phyloP scores from a whole-genome alignment of 2,888 invertebrate genomes.

The Thereva nobilitata region DNA sequence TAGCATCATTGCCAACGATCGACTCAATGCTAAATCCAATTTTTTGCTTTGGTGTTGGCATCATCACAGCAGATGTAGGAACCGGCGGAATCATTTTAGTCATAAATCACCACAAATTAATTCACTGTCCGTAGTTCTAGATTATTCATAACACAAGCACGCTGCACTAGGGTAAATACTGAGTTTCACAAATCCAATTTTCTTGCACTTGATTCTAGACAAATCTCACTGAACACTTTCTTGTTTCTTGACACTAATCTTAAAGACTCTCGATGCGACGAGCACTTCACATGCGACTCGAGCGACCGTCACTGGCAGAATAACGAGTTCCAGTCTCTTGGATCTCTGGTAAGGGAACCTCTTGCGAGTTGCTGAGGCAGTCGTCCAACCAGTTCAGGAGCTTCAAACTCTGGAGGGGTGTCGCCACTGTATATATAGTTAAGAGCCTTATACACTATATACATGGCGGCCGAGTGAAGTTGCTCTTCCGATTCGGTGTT shows the following conservation, averaged over 20 bases:
- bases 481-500: background rate
- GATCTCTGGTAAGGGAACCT: constrained; percentile 11
- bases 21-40: constrained; percentile 95
- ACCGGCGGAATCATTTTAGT: constrained; percentile 89
- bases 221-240: constrained; percentile 17
- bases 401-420: background rate
- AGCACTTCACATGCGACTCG: constrained; percentile 48
- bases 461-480: background rate
- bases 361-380: constrained; percentile 2
- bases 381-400: constrained; percentile 15
- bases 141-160: constrained; percentile 17
- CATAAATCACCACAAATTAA: constrained; percentile 51
- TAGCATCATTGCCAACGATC: constrained; percentile 75
- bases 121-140: constrained; percentile 12
- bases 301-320: constrained; percentile 57
- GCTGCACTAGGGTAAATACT: background rate
- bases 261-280: constrained; percentile 20
- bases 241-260: background rate
- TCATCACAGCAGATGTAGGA: constrained; percentile 89
- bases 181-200: constrained; percentile 3
- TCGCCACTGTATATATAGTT: background rate
- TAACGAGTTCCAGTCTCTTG: constrained; percentile 44
- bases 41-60: constrained; percentile 87
- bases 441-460: constrained; percentile 3
- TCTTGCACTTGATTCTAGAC: background rate